Percentiles rank a stretch among this genome's conserved stretches.
These are phyloP conservation scores for Halictus rubicundus DNA, from an alignment of 1,140 invertebrate species.

Conservation along the genomic window DNA sequence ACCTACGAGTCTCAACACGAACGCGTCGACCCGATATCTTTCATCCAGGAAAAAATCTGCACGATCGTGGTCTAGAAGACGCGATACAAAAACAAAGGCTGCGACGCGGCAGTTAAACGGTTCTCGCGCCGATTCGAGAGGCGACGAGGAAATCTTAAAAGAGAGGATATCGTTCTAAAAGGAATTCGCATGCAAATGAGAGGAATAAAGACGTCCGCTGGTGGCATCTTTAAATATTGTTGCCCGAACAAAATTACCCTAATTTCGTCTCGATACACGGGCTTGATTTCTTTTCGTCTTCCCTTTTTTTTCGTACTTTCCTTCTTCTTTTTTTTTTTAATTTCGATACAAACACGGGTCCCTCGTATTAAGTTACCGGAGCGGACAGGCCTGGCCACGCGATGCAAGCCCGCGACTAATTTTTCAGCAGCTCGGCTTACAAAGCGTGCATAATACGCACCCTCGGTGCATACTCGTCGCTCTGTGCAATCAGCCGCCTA, in stretches of 20 bases:
- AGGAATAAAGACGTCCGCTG: conserved; percentile 31
- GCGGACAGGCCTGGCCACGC: conserved; percentile 29
- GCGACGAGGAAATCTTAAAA: background rate
- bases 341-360: background rate
- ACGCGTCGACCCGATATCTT: background rate
- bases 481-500: conserved; percentile 62
- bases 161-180: background rate
- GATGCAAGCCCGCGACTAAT: conserved; percentile 48
- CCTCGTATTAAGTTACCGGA: conserved; percentile 47
- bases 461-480: conserved; percentile 46
- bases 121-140: background rate
- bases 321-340: background rate
- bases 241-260: conserved; percentile 28
- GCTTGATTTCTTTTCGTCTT: background rate
- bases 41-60: background rate
- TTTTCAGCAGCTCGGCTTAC: conserved; percentile 68
- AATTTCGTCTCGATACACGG: conserved; percentile 35
- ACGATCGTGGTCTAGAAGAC: background rate
- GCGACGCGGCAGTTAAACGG: background rate
- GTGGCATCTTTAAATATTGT: conserved; percentile 31
- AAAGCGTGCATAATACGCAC: conserved; percentile 67
- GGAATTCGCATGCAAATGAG: conserved; percentile 18
- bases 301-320: background rate
- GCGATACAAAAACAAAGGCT: background rate
- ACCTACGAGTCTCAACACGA: no score